A percentile compares a stretch with the other conserved stretches of the same genome.
Evolutionary conservation across 2,113 vertebrate genomes (phyloP).

Genomic region (Brachypodius melanocephalos): DNA sequence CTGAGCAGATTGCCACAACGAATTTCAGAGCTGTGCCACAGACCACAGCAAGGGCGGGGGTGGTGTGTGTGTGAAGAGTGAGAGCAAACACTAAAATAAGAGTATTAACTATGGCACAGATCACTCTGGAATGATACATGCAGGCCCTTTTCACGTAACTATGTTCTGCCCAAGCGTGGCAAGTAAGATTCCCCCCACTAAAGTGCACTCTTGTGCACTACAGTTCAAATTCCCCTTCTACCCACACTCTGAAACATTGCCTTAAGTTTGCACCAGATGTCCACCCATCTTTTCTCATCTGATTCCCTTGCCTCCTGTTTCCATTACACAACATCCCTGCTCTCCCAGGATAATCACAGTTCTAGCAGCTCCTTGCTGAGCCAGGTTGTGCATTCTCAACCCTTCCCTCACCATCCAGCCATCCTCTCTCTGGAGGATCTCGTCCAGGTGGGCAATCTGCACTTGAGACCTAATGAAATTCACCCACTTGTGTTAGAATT

Average conservation of each 20-base stretch:
- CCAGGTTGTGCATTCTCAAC: not conserved
- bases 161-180: fast-evolving
- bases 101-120: not conserved
- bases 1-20: not conserved
- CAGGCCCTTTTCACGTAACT: not conserved
- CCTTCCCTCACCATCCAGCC: not conserved
- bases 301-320: not conserved
- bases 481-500: not conserved
- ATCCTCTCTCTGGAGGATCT: not conserved
- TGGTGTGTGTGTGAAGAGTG: not conserved
- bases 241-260: not conserved
- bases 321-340: too few species aligned
- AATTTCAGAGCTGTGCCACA: not conserved
- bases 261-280: not conserved
- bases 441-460: not conserved
- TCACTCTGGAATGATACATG: not conserved
- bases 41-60: not conserved
- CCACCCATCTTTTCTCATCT: not conserved
- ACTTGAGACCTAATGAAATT: not conserved
- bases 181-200: not conserved
- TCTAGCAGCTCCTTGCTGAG: not conserved
- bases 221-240: not conserved
- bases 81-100: not conserved
- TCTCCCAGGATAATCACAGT: not conserved
- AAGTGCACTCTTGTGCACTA: not conserved